Percentiles rank a stretch among this genome's conserved stretches.
These are phyloP conservation scores for Helarctos malayanus DNA, from an alignment of 2,797 vertebrate species.

Conservation along the genomic window DNA sequence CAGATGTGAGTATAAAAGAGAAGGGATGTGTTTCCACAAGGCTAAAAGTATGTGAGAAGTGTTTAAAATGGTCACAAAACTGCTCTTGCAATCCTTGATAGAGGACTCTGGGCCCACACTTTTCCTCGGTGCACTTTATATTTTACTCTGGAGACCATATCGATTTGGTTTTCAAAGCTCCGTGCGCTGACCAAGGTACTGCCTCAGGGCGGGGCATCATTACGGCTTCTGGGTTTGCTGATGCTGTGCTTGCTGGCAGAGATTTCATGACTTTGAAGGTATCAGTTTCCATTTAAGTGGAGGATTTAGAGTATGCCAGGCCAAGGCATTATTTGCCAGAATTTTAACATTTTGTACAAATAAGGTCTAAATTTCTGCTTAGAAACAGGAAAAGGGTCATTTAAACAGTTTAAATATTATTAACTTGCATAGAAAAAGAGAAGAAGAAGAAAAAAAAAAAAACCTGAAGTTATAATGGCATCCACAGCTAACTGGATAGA, in stretches of 20 bases:
- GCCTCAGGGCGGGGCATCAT: constrained; percentile 46
- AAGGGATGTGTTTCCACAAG: not conserved
- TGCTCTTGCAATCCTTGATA: not conserved
- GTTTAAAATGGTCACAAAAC: not conserved
- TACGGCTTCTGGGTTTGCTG: constrained; percentile 57
- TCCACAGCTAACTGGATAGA: constrained; percentile 80
- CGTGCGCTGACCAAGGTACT: not conserved
- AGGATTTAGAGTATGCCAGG: constrained; percentile 81
- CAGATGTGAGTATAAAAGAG: constrained; percentile 59
- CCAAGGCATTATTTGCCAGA: constrained; percentile 72
- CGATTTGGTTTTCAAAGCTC: not conserved
- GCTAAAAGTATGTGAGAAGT: constrained; percentile 35
- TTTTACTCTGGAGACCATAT: not conserved
- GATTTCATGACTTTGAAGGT: constrained; percentile 76
- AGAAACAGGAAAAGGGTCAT: constrained; percentile 87
- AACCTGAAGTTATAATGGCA: constrained; percentile 75
- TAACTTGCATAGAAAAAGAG: constrained; percentile 66
- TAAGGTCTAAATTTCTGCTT: constrained; percentile 84
- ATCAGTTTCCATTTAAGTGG: constrained; percentile 84
- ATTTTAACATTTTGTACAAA: constrained; percentile 85
- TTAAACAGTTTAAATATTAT: constrained; percentile 86
- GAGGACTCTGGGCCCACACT: not conserved
- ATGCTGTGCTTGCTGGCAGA: constrained; percentile 61
- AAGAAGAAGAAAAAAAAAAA: constrained; percentile 38
- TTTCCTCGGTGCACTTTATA: rapidly evolving